Evolutionary conservation across 2,797 vertebrate genomes (phyloP).

Genomic region (Eleutherodactylus coqui): DNA sequence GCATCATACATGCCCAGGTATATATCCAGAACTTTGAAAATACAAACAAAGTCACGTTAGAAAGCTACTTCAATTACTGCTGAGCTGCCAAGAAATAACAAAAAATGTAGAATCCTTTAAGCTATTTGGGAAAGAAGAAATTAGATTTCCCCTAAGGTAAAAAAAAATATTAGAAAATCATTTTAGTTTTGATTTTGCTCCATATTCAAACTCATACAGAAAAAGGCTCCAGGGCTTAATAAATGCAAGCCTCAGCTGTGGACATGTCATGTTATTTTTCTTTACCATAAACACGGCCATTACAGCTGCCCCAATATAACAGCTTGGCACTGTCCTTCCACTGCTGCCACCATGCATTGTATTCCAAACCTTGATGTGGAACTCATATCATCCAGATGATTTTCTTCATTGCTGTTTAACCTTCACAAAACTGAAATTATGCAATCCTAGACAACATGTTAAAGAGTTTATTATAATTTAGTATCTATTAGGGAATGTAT

Average conservation of each 20-base stretch:
- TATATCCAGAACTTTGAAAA: neutral
- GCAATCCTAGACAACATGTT: too few species aligned
- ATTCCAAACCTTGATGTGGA: neutral
- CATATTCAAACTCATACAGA: neutral
- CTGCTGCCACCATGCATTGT: neutral
- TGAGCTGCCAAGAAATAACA: conserved; percentile 26
- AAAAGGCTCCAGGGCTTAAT: conserved; percentile 41
- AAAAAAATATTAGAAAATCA: conserved; percentile 39
- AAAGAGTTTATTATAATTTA: too few species aligned
- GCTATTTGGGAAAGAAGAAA: conserved; percentile 37
- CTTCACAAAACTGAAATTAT: too few species aligned
- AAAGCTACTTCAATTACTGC: conserved; percentile 4
- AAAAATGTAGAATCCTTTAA: conserved; percentile 23
- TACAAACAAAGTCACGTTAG: neutral
- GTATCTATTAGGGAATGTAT: too few species aligned
- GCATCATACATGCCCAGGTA: neutral
- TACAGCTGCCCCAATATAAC: neutral
- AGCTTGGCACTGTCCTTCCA: neutral
- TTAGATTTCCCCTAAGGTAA: conserved; percentile 31
- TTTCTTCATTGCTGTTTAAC: neutral
- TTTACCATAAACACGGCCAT: conserved; percentile 23
- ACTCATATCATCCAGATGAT: neutral
- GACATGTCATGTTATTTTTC: conserved; percentile 38
- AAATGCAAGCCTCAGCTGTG: conserved; percentile 44
- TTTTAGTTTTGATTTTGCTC: conserved; percentile 21